Base-by-base conservation (phyloP, 2,888 invertebrate species). In the Chloroclysta siterata region DNA sequence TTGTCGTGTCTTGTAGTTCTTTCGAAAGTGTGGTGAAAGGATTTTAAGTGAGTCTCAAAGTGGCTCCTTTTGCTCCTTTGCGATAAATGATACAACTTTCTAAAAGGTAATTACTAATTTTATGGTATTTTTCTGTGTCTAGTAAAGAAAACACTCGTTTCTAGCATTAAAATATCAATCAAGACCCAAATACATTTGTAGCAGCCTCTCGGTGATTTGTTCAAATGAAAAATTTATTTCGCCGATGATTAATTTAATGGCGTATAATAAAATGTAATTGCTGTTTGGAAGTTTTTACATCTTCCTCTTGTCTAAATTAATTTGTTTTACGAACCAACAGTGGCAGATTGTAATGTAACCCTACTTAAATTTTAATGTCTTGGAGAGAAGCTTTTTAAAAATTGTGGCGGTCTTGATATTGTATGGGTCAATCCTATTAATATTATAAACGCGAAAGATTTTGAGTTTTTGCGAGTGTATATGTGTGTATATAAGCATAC, bases 221-320 rank as follows among this genome's bases (percentile, higher is more conserved):
- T 85, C 88, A 86, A 91, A 91, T 91, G 93, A 91, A 91, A 92
- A 91, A 93, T 93, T 90, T 90, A 91, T 92, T 90, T 90, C 82
- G 88, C 87, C 87, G 85, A 90, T 91, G 92, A 93, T 93, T 93
- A 90, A 91, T 92, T 85, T 91, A 91, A 93, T 91, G 87, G 83
- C 76, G 75, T 74, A 88, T 84, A 88, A 93, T 93, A 89, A 92
- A 92, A 87, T 81, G 84, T 93, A 90, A 93, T 91, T 84, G 93
- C 80, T 90, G 90, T 93, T 92, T 84, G 80, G 86, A 91, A 91
- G 85, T 93, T 93, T 93, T 93, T 90, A 90, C 92, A 89, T 91
- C 92, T 91, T 90, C 87, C 85, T 92, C 80, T 89, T 87, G 87
- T 87, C 84, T 83, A 87, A 91, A 91, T 91, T 90, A 91, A 93